These are phyloP conservation scores for Macaca mulatta DNA, from an alignment of 2,113 vertebrate genomes.

Conservation along the genomic window DNA sequence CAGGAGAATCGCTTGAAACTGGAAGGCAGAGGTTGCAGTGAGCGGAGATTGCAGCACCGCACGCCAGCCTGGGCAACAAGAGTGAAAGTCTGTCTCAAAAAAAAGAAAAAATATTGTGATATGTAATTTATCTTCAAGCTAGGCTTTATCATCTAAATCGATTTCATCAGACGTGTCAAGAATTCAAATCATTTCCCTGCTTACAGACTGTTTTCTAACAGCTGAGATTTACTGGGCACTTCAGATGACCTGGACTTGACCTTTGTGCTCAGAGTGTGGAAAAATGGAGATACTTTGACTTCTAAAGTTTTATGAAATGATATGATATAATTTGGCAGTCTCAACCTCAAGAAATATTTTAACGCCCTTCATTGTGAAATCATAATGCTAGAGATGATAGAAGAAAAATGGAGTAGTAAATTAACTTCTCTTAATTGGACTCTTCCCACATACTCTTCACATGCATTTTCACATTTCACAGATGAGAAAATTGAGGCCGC, in stretches of 20 bases:
- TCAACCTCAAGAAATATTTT: not conserved
- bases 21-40: no score
- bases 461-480: not conserved
- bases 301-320: not conserved
- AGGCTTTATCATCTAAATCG: not conserved
- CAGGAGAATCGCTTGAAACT: no score
- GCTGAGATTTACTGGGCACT: not conserved
- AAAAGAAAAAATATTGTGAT: not conserved
- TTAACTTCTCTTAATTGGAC: not conserved
- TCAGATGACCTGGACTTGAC: not conserved
- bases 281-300: not conserved
- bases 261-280: not conserved
- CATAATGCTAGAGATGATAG: not conserved
- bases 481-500: no score
- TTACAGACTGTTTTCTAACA: not conserved
- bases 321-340: not conserved
- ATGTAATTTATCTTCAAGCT: not conserved
- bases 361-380: not conserved
- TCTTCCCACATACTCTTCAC: not conserved
- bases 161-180: not conserved
- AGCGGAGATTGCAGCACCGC: rapidly evolving
- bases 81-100: no score
- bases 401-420: not conserved
- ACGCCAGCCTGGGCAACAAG: no score
- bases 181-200: not conserved